Evolutionary conservation across 92 coral and sea anemone species (phyloP), one percentile per base, ranked within the genome.

Genomic region (Epizoanthus scotinus): DNA sequence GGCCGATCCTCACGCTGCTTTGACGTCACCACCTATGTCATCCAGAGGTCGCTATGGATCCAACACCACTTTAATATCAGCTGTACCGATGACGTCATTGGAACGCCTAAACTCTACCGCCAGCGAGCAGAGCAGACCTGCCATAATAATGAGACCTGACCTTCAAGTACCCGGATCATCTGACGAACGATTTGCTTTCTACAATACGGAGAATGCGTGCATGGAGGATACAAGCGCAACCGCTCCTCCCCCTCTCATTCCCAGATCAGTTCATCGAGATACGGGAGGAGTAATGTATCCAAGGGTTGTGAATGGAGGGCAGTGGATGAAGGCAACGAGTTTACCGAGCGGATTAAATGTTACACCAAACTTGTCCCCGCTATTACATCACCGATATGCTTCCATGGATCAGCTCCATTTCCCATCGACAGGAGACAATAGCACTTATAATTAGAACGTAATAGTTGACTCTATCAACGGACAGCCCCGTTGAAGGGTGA

Each of bases 341-440:
- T 47, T 73, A 19, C 78, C 78, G 15, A 73, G 63, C 57, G 78
- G 78, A 27, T 54, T 73, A 73, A 54, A 73, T 47, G 5, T 2
- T 31, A 63, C 38, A 6, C 52, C 65, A 12, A 52, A 54, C 19
- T 27, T 17, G 28, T 55, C 53, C 18, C 19, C 64, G 6, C 10
- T 50, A 18, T 18, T 73, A 22, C 52, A 55, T 58, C 44, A 24
- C 27, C 78, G 65, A 22, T 12, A 54, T n/a, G 64, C 64, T 29
- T 73, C 78, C 13, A 13, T 73, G 27, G 78, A 73, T 54, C 78
- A 28, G 57, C 78, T 73, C 27, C 63, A 58, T 27, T 73, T 73
- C 12, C 78, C 78, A 29, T 73, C 65, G n/a, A 44, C 63, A n/a
- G 65, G 50, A 31, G 78, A 72, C 3, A 14, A 54, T 15, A 54